Evolutionary conservation across 2,113 vertebrate species (phyloP).

Genomic region (Mobula hypostoma): DNA sequence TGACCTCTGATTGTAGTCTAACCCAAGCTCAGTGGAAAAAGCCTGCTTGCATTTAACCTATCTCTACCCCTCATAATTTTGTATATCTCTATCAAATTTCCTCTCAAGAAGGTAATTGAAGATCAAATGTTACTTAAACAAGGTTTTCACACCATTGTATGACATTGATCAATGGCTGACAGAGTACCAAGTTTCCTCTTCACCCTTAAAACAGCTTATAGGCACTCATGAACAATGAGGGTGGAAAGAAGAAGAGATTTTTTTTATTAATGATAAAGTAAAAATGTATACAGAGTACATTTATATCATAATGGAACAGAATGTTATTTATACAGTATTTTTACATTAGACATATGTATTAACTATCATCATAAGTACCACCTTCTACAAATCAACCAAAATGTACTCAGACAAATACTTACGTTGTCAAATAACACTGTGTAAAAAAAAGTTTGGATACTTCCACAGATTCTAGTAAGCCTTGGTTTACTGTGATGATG

Average conservation of each 20-base stretch:
- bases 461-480: too few relatives aligned
- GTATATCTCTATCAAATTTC: too few relatives aligned
- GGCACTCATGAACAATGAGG: neutral
- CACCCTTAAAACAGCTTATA: neutral
- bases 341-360: too few relatives aligned
- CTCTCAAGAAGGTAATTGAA: neutral
- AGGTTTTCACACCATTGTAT: neutral
- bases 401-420: neutral
- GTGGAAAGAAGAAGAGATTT: neutral
- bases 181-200: neutral
- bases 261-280: neutral
- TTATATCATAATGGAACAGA: too few relatives aligned
- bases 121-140: neutral
- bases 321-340: too few relatives aligned
- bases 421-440: neutral
- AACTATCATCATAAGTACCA: neutral
- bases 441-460: neutral
- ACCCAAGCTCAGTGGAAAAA: too few relatives aligned
- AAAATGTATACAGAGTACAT: neutral
- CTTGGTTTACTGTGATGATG: too few relatives aligned
- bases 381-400: neutral
- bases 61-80: too few relatives aligned
- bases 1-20: too few relatives aligned
- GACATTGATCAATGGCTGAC: neutral
- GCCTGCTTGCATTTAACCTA: too few relatives aligned